phyloP scores from a whole-genome alignment of 2,888 invertebrate species.

The Ectropis crepuscularia region DNA sequence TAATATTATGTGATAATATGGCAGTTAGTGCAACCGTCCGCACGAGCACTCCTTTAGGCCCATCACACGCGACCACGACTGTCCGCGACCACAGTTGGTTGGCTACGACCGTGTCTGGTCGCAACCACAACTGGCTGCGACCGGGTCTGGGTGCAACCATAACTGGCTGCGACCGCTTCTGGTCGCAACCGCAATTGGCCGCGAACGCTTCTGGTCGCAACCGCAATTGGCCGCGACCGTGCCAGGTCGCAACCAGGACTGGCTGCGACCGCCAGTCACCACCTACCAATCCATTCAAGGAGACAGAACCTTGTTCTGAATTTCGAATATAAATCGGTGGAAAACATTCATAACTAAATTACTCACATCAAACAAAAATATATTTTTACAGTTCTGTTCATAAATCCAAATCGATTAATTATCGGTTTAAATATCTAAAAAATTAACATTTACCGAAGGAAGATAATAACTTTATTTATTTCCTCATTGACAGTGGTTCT shows the following conservation, averaged over 20 bases:
- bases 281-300: conserved; percentile 59
- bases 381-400: conserved; percentile 13
- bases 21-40: conserved; percentile 83
- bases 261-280: conserved; percentile 48
- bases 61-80: conserved; percentile 36
- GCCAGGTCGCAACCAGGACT: background rate
- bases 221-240: background rate
- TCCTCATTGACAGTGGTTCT: conserved; percentile 29
- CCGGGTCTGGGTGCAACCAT: conserved; percentile 20
- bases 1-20: conserved; percentile 84
- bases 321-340: conserved; percentile 79
- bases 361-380: conserved; percentile 33
- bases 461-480: conserved; percentile 5
- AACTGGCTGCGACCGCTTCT: too few species aligned
- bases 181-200: too few species aligned
- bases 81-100: conserved; percentile 16
- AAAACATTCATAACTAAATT: conserved; percentile 56
- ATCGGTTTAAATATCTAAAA: conserved; percentile 13
- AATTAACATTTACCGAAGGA: conserved; percentile 21
- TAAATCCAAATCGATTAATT: conserved; percentile 1
- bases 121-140: conserved; percentile 49
- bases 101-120: conserved; percentile 46
- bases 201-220: too few species aligned
- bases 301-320: conserved; percentile 76
- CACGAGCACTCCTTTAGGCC: conserved; percentile 65